A percentile compares a stretch with the other conserved stretches of the same genome.
phyloP scores from a whole-genome alignment of 2,113 vertebrate species.

The Sminthopsis crassicaudata region DNA sequence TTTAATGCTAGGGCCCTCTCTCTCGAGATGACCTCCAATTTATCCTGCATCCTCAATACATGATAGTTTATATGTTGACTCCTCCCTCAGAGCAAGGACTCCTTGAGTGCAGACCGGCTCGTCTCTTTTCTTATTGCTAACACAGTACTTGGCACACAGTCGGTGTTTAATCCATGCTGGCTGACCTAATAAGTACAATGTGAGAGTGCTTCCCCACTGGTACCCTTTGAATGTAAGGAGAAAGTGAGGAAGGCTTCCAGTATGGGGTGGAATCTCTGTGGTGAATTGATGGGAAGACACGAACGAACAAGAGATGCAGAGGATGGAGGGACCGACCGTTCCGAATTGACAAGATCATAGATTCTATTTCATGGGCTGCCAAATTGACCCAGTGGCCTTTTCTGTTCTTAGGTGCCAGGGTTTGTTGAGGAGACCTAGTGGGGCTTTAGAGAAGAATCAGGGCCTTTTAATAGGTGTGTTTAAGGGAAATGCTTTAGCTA shows the following conservation, averaged over 20 bases:
- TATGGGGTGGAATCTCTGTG: background rate
- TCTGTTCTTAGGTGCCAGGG: background rate
- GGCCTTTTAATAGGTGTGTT: background rate
- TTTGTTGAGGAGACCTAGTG: background rate
- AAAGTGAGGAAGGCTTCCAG: background rate
- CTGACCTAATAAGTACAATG: background rate
- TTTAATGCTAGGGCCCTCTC: no score
- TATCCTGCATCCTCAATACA: background rate
- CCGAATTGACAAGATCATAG: background rate
- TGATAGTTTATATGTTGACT: background rate
- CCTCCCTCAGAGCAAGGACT: background rate
- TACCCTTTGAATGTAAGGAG: background rate
- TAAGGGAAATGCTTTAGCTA: background rate
- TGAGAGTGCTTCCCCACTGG: background rate
- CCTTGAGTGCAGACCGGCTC: background rate
- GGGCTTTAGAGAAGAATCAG: background rate
- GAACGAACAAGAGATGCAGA: background rate
- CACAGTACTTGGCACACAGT: background rate
- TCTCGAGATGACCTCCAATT: background rate
- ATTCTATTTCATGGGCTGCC: no score
- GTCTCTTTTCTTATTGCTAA: no score
- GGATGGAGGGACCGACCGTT: background rate
- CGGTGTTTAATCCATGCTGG: background rate
- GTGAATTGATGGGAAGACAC: background rate
- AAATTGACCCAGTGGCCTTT: background rate